Base-by-base conservation (phyloP, 2,888 invertebrate genomes). In the Drosophila merina region DNA sequence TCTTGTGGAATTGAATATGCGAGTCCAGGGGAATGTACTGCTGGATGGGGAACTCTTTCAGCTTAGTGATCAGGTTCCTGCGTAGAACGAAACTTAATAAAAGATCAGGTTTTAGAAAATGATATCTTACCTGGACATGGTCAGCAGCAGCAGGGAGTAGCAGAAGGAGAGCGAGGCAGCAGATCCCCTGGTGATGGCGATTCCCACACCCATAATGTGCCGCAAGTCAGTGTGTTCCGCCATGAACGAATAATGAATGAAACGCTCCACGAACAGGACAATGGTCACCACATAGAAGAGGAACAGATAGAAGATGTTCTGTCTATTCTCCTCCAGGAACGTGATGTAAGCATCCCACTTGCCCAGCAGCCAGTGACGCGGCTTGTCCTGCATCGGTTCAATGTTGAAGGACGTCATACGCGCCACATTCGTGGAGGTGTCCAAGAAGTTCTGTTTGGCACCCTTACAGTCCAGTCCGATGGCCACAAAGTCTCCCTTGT, bases 131-230 rank as follows among this genome's bases (percentile, higher is more conserved):
- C 94, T 93, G 3, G 97, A 98, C 98, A 98, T 98, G 1, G 98
- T 98, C 26, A 99, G 92, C 38, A 98, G 92, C 0, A 99, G 93
- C 8, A 99, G 93, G 79, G 97, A 97, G 92, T 98, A 98, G 92
- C 97, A 98, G 92, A 99, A 98, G 0, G 98, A 98, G 6, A 99
- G 91, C 0, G 98, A 96, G 0, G 98, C 98, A 0, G 98, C 98
- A 0, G 98, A 97, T 14, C 98, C 98, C 90, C 98, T 93, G 0
- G 98, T 98, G 77, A 98, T 97, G 6, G 98, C 98, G 52, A 98
- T 98, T 0, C 98, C 98, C 1, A 97, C 97, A 1, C 98, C 98
- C 98, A 99, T 98, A 45, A 99, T 98, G 88, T 98, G 97, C 1
- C 98, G 93, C 77, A 99, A 92, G 91, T 99, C 98, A 26, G 97